phyloP scores from a whole-genome alignment of 2,888 invertebrate species.

The Cremastinae sp. region DNA sequence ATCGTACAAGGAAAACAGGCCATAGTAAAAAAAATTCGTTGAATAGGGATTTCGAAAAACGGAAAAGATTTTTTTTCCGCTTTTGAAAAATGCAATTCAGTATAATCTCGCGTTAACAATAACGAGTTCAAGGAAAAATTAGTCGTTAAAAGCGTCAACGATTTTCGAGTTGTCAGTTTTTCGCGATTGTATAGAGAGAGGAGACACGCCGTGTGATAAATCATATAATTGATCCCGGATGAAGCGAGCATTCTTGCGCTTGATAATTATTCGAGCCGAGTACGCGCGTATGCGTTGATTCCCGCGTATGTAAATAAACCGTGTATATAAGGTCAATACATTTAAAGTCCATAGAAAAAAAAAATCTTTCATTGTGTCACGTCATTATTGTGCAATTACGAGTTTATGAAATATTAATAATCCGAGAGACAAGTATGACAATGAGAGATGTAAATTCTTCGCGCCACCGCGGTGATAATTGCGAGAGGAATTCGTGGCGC shows the following conservation, averaged over 20 bases:
- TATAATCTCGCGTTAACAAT: background rate
- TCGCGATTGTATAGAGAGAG: too few species aligned
- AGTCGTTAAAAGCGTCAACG: constrained; percentile 7
- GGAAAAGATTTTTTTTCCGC: background rate
- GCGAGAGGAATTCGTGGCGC: constrained; percentile 2
- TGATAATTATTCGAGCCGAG: constrained; percentile 27
- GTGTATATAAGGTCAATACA: constrained; percentile 25
- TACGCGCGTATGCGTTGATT: background rate
- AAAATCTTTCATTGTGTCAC: constrained; percentile 26
- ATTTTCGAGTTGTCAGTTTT: constrained; percentile 30
- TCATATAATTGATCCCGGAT: constrained; percentile 55
- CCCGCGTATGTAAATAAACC: background rate
- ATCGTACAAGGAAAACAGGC: too few species aligned
- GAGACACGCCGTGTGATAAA: constrained; percentile 34
- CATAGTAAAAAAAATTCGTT: too few species aligned
- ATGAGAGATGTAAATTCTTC: constrained; percentile 38
- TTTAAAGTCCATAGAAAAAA: constrained; percentile 26
- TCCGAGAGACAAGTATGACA: constrained; percentile 25
- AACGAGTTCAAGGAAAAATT: constrained; percentile 15
- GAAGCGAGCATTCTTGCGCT: constrained; percentile 41
- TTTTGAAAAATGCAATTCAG: background rate
- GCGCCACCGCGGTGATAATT: background rate
- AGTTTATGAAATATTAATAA: constrained; percentile 54
- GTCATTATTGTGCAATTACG: constrained; percentile 30
- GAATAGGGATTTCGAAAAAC: too few species aligned